Percentiles rank a stretch among this genome's conserved stretches.
Evolutionary conservation across 64 coral and sea anemone genomes (phyloP).

Genomic region (Montipora capricornis): DNA sequence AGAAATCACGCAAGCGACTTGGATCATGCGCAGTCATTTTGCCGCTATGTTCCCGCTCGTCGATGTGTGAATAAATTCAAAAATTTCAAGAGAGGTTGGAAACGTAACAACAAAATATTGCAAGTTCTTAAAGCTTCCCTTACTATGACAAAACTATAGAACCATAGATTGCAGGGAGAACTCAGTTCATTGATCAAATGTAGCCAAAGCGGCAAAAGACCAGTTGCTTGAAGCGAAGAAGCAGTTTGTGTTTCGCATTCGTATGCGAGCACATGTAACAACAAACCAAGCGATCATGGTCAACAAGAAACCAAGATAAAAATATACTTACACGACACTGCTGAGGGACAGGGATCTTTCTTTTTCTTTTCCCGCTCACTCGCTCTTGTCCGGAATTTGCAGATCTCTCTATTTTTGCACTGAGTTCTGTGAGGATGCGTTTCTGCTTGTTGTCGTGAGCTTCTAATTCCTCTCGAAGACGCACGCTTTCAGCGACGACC

Average conservation of each 20-base stretch:
- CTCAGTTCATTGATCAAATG: not conserved
- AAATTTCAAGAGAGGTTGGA: not conserved
- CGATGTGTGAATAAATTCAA: not conserved
- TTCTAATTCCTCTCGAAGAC: slow-evolving; percentile 14
- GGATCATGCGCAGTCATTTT: not conserved
- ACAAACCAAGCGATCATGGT: not conserved
- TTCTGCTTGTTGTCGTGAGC: not conserved
- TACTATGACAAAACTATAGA: not conserved
- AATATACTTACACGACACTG: slow-evolving; percentile 48
- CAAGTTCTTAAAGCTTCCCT: not conserved
- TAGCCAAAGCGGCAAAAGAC: not conserved
- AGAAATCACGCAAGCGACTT: too few species aligned
- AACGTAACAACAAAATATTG: not conserved
- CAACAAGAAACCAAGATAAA: slow-evolving; percentile 1
- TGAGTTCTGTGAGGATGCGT: slow-evolving; percentile 4
- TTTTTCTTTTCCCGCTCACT: slow-evolving; percentile 13
- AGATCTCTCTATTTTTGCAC: slow-evolving; percentile 19
- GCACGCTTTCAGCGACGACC: slow-evolving; percentile 17
- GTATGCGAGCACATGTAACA: not conserved
- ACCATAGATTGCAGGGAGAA: not conserved
- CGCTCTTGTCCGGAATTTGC: too few species aligned
- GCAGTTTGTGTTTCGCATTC: not conserved
- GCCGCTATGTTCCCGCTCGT: not conserved
- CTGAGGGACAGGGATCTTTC: slow-evolving; percentile 10
- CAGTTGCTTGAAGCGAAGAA: not conserved